Conservation (phyloP, 2,888 invertebrate species). For the Cecidostiba fungosa region DNA sequence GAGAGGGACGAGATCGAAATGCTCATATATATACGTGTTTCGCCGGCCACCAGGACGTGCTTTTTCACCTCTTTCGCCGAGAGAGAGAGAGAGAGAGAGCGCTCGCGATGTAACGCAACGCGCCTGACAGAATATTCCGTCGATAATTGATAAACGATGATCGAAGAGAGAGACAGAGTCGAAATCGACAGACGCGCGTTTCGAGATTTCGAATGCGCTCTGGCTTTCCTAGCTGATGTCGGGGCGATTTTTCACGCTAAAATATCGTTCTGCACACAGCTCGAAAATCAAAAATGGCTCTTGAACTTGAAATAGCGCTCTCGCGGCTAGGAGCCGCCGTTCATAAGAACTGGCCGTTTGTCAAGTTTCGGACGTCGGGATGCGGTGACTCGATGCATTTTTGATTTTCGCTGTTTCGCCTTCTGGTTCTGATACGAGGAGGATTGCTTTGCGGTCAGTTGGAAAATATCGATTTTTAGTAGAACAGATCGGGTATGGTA, state of each 20-base stretch:
- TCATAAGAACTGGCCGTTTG: slow-evolving; percentile 38
- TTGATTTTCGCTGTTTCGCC: neutral
- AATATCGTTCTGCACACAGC: slow-evolving; percentile 9
- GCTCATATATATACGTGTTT: slow-evolving; percentile 15
- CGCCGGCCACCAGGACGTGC: slow-evolving; percentile 42
- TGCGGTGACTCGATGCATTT: neutral
- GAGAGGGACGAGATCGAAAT: neutral
- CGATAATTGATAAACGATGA: slow-evolving; percentile 65
- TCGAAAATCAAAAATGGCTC: slow-evolving; percentile 43
- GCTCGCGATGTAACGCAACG: slow-evolving; percentile 56
- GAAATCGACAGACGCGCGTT: slow-evolving; percentile 39
- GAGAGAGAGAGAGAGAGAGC: neutral
- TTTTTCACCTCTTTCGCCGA: slow-evolving; percentile 52
- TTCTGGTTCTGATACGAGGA: neutral
- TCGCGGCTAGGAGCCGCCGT: neutral
- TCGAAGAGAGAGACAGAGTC: slow-evolving; percentile 42
- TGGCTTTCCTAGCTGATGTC: neutral
- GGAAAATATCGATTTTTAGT: neutral
- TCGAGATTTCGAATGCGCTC: slow-evolving; percentile 42
- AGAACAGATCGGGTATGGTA: neutral
- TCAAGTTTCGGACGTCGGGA: neutral
- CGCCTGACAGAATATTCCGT: slow-evolving; percentile 63
- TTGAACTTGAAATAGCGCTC: slow-evolving; percentile 56
- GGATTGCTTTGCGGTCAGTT: neutral
- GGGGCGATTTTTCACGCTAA: slow-evolving; percentile 41